phyloP scores from a whole-genome alignment of 2,888 invertebrate species.

The Heliconius erato region DNA sequence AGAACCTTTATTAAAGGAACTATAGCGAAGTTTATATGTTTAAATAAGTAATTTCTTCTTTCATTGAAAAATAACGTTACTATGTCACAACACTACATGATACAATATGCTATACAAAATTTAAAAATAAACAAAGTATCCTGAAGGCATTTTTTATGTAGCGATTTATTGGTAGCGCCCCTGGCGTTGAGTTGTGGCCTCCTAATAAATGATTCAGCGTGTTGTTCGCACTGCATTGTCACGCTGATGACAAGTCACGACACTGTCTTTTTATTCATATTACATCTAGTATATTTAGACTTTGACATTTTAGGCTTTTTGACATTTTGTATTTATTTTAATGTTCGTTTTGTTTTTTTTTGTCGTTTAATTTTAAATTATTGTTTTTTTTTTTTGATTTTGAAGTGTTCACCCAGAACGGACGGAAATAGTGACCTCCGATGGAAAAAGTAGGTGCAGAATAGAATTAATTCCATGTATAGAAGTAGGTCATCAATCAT shows the following conservation, averaged over 20 bases:
- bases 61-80: background rate
- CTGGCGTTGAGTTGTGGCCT: conserved; percentile 37
- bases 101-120: conserved; percentile 26
- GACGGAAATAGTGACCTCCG: background rate
- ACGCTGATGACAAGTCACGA: conserved; percentile 36
- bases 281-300: background rate
- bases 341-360: background rate
- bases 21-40: background rate
- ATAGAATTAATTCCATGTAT: background rate
- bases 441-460: background rate
- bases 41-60: background rate
- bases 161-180: conserved; percentile 45
- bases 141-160: conserved; percentile 42
- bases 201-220: conserved; percentile 44
- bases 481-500: background rate
- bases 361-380: no score
- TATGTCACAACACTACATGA: background rate
- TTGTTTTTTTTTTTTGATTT: background rate
- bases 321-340: background rate
- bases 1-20: background rate
- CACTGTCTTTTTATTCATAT: background rate
- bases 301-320: background rate
- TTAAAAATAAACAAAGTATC: conserved; percentile 24
- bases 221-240: conserved; percentile 36
- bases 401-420: background rate